Evolutionary conservation across 92 coral and sea anemone genomes (phyloP).

Genomic region (Montipora capitata): DNA sequence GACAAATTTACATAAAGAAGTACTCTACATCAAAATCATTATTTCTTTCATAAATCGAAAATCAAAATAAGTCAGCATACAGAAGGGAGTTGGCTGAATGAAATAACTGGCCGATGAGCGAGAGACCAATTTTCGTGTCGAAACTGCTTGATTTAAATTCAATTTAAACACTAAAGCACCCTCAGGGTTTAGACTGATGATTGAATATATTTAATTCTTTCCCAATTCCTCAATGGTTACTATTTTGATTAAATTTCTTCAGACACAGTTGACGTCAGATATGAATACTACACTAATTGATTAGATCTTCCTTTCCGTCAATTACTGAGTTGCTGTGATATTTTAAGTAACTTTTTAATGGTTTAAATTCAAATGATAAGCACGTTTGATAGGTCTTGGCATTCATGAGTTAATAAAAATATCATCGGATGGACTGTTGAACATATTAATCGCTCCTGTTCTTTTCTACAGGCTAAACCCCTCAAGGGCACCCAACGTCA

Average conservation of each 20-base stretch:
- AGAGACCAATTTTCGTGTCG: too few relatives aligned
- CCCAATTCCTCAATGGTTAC: too few relatives aligned
- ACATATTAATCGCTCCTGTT: background rate
- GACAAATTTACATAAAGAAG: too few relatives aligned
- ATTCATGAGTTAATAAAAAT: background rate
- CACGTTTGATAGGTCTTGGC: background rate
- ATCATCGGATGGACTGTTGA: background rate
- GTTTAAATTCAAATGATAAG: background rate
- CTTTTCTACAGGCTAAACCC: background rate
- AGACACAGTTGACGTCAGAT: background rate
- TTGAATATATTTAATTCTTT: background rate
- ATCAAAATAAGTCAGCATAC: too few relatives aligned
- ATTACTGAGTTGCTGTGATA: background rate
- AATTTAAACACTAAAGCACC: background rate
- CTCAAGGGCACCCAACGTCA: too few relatives aligned
- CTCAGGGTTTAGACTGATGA: background rate
- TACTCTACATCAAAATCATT: too few relatives aligned
- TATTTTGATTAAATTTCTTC: background rate
- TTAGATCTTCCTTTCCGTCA: background rate
- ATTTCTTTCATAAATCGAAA: too few relatives aligned
- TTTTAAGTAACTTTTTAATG: background rate
- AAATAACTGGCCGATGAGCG: too few relatives aligned
- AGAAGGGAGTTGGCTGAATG: too few relatives aligned
- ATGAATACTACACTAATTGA: too few relatives aligned
- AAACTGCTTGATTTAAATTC: background rate